These are phyloP conservation scores for Melanerpes aurifrons DNA, from an alignment of 2,113 vertebrate species.

Conservation along the genomic window DNA sequence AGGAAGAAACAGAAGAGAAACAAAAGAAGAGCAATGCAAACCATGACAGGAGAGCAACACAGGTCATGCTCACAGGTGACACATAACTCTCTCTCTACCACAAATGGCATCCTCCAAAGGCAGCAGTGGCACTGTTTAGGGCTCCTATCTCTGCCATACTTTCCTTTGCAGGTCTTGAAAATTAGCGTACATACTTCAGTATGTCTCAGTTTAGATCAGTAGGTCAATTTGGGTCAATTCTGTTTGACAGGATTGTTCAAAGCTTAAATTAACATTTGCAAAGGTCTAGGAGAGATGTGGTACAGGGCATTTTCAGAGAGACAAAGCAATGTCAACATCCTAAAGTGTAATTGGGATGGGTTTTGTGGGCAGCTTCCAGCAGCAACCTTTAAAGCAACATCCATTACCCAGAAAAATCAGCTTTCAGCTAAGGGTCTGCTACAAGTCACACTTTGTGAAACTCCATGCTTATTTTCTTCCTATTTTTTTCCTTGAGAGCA, in stretches of 20 bases:
- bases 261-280: slow-evolving; percentile 13
- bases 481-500: background rate
- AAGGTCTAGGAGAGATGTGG: background rate
- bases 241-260: background rate
- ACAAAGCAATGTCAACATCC: slow-evolving; percentile 4
- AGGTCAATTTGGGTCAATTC: background rate
- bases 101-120: background rate
- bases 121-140: background rate
- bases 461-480: background rate
- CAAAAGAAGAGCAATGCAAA: background rate
- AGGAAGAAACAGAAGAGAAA: background rate
- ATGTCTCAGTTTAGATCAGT: background rate
- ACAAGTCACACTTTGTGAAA: slow-evolving; percentile 18
- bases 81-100: background rate
- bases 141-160: background rate
- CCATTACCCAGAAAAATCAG: slow-evolving; percentile 52
- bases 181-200: background rate
- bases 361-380: slow-evolving; percentile 25
- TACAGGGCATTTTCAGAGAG: background rate
- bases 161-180: background rate
- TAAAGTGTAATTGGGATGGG: background rate
- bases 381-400: slow-evolving; percentile 45
- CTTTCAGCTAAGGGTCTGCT: slow-evolving; percentile 40
- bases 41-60: background rate
- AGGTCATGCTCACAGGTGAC: background rate